Evolutionary conservation across 2,888 invertebrate species (phyloP).

Genomic region (Drosophila meridiana): DNA sequence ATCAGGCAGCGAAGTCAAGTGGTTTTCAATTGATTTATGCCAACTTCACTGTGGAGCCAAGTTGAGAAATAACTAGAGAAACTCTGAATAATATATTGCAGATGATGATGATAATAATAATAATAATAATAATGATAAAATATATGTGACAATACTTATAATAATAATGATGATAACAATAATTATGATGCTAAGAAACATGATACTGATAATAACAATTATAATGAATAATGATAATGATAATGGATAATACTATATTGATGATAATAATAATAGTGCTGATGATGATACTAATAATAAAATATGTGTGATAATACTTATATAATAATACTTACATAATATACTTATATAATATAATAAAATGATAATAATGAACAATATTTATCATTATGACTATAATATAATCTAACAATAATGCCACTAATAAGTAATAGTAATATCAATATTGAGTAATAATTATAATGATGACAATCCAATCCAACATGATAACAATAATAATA

Average conservation of each 20-base stretch:
- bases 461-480: not conserved
- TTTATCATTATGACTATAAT: not conserved
- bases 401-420: not conserved
- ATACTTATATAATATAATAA: not conserved
- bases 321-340: not conserved
- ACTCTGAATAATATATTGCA: not conserved
- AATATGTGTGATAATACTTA: too few species aligned
- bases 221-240: not conserved
- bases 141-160: not conserved
- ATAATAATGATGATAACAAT: not conserved
- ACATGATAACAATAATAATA: not conserved
- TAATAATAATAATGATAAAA: not conserved
- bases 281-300: not conserved
- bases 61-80: not conserved
- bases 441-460: too few species aligned
- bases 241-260: not conserved
- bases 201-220: not conserved
- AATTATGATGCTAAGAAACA: not conserved
- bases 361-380: not conserved
- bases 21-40: conserved; percentile 6
- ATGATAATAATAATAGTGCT: not conserved
- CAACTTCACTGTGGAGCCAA: not conserved
- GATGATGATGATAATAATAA: not conserved
- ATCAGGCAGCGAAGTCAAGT: conserved; percentile 3
- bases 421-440: not conserved